Percentiles rank a stretch among this genome's conserved stretches.
phyloP scores from a whole-genome alignment of 2,113 vertebrate species.

The Sinocyclocheilus grahami region DNA sequence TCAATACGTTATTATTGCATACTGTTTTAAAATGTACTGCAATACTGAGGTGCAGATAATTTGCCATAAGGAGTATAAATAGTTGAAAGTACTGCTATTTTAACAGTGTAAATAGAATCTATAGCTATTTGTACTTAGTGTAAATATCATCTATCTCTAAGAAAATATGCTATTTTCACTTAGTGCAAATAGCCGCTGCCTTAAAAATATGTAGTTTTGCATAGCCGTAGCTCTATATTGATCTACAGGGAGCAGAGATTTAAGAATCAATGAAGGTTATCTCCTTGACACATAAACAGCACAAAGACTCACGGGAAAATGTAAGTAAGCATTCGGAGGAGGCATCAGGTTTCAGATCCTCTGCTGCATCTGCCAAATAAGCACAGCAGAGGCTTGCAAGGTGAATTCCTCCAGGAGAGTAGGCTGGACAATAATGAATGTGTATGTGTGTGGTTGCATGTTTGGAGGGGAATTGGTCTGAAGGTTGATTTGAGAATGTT shows the following conservation, averaged over 20 bases:
- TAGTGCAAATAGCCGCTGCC: too few relatives aligned
- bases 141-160: too few relatives aligned
- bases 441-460: slow-evolving; percentile 16
- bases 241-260: slow-evolving; percentile 54
- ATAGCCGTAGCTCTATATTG: slow-evolving; percentile 50
- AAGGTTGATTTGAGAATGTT: background rate
- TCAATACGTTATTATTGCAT: too few relatives aligned
- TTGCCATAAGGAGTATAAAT: too few relatives aligned
- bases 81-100: too few relatives aligned
- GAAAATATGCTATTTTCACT: too few relatives aligned
- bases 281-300: slow-evolving; percentile 12
- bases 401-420: slow-evolving; percentile 57
- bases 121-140: too few relatives aligned
- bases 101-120: too few relatives aligned
- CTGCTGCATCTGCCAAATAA: slow-evolving; percentile 68
- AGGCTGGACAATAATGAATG: slow-evolving; percentile 54
- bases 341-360: slow-evolving; percentile 61
- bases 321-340: slow-evolving; percentile 24
- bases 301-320: slow-evolving; percentile 15
- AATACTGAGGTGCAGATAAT: too few relatives aligned
- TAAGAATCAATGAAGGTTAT: slow-evolving; percentile 32
- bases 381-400: slow-evolving; percentile 54
- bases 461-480: background rate
- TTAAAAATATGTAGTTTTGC: background rate
- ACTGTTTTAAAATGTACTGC: too few relatives aligned